A percentile compares a stretch with the other conserved stretches of the same genome.
Conservation (phyloP, 2,797 vertebrate genomes). For the Tokudaia tokunoshimensis region DNA sequence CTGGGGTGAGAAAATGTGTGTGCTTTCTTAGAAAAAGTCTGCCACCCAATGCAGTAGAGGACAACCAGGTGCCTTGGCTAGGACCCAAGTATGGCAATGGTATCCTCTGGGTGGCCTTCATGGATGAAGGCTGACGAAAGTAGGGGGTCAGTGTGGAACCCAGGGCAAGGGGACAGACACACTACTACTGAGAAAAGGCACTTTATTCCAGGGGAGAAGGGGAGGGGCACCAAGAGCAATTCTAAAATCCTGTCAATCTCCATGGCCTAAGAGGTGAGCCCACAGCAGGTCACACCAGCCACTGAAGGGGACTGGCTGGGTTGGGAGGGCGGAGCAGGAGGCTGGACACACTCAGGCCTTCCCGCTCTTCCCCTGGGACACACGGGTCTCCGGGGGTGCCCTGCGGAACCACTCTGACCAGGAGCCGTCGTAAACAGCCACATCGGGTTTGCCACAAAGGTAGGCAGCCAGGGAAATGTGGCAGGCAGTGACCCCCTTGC, state of each 20-base stretch:
- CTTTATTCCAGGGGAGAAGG: constrained; percentile 70
- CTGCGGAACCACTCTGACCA: constrained; percentile 96
- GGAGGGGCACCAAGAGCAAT: background rate
- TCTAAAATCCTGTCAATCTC: background rate
- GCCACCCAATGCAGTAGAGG: background rate
- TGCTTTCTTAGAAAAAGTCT: background rate
- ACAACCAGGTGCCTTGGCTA: background rate
- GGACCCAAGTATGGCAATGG: background rate
- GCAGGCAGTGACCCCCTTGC: constrained; percentile 96
- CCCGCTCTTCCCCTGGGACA: constrained; percentile 89
- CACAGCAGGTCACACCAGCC: fast-evolving
- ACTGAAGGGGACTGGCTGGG: background rate
- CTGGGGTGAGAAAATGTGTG: too few relatives aligned
- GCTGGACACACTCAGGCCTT: constrained; percentile 79
- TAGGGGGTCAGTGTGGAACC: fast-evolving
- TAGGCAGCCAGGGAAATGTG: constrained; percentile 94
- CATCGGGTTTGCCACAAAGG: constrained; percentile 92
- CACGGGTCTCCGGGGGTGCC: constrained; percentile 90
- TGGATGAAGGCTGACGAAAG: fast-evolving
- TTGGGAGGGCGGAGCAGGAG: background rate
- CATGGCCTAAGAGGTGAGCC: background rate
- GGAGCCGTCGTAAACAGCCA: constrained; percentile 95
- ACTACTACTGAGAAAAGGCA: constrained; percentile 44
- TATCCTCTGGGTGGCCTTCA: too few relatives aligned
- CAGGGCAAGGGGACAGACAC: background rate